These are phyloP conservation scores for Lates calcarifer DNA, from an alignment of 2,113 vertebrate species.

Conservation along the genomic window DNA sequence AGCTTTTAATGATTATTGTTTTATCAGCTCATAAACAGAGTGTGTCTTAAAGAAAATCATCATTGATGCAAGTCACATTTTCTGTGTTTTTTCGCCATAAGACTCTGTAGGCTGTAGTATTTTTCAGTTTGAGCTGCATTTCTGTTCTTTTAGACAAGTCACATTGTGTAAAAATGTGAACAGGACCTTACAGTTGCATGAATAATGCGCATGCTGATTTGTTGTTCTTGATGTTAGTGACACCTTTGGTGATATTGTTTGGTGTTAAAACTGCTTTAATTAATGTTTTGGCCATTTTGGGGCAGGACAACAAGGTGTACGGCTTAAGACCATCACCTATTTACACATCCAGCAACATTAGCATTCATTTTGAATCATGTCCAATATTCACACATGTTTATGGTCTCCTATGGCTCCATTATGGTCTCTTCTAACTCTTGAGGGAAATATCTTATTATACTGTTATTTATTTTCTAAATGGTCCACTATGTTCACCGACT, in stretches of 20 bases:
- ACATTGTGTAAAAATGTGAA: too few relatives aligned
- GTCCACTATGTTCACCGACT: neutral
- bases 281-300: neutral
- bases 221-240: neutral
- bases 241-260: neutral
- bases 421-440: neutral
- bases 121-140: neutral
- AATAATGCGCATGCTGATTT: neutral
- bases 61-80: neutral
- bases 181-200: too few relatives aligned
- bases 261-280: neutral
- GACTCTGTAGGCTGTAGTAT: neutral
- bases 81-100: neutral
- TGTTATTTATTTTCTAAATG: neutral
- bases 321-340: neutral
- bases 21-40: neutral
- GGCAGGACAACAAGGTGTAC: neutral
- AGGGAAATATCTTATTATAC: neutral
- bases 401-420: too few relatives aligned
- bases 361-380: neutral
- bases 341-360: neutral
- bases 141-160: too few relatives aligned
- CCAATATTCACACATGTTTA: neutral
- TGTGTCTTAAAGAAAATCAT: neutral
- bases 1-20: conserved; percentile 2